Conservation (phyloP, 2,113 vertebrate genomes). For the Neotoma lepida region DNA sequence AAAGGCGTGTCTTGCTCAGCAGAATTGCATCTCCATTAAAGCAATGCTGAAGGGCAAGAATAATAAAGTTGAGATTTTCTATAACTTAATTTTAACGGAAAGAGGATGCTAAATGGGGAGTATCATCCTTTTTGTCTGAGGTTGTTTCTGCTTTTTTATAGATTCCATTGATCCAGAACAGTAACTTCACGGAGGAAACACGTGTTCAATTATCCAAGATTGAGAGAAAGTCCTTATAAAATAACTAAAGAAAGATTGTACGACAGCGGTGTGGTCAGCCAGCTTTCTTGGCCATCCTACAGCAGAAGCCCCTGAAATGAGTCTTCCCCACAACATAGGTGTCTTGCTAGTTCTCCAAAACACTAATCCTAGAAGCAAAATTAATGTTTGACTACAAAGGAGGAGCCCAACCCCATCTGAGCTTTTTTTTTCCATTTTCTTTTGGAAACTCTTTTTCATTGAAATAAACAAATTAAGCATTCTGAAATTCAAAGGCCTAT, state of each 20-base stretch:
- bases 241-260: not conserved
- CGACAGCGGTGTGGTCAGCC: accelerated
- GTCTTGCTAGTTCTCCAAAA: not conserved
- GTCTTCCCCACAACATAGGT: not conserved
- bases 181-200: not conserved
- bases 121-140: not conserved
- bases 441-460: constrained; percentile 72
- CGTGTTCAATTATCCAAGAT: not conserved
- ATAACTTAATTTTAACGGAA: not conserved
- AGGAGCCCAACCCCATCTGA: constrained; percentile 50
- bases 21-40: not conserved
- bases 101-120: not conserved
- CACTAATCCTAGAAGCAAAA: constrained; percentile 21
- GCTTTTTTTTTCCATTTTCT: constrained; percentile 62
- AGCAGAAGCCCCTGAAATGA: accelerated
- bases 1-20: not conserved
- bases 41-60: not conserved
- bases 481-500: constrained; percentile 74
- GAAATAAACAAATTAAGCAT: constrained; percentile 75
- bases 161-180: not conserved
- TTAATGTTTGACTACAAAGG: constrained; percentile 49
- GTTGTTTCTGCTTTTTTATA: not conserved
- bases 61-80: not conserved
- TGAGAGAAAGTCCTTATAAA: not conserved
- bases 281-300: not conserved